A percentile compares a stretch with the other conserved stretches of the same genome.
Evolutionary conservation across 2,113 vertebrate genomes (phyloP).

Genomic region (Hypomesus transpacificus): DNA sequence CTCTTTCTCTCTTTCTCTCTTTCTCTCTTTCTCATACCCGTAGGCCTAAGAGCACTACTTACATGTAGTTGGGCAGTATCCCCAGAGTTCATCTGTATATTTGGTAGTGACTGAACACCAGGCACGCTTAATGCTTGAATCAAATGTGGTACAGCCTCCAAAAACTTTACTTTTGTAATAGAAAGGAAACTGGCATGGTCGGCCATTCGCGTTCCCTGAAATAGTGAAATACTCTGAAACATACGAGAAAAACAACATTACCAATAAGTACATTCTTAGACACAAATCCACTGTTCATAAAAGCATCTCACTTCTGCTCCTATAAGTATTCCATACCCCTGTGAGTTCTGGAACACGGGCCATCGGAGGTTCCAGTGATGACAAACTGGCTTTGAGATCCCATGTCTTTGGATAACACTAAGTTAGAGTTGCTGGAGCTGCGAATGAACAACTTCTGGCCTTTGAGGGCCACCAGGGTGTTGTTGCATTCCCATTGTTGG

Average conservation of each 20-base stretch:
- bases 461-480: conserved; percentile 80
- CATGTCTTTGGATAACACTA: conserved; percentile 75
- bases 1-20: no score
- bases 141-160: conserved; percentile 77
- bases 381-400: conserved; percentile 81
- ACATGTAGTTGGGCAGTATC: conserved; percentile 85
- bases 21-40: no score
- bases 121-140: conserved; percentile 63
- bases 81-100: conserved; percentile 77
- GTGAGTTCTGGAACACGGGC: conserved; percentile 80
- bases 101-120: conserved; percentile 84
- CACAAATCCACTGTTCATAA: neutral
- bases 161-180: conserved; percentile 81
- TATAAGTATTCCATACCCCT: conserved; percentile 76
- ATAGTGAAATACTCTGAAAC: conserved; percentile 80
- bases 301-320: neutral
- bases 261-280: neutral
- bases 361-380: conserved; percentile 77
- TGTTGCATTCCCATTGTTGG: conserved; percentile 90
- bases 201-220: conserved; percentile 83
- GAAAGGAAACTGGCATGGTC: conserved; percentile 88
- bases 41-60: conserved; percentile 49
- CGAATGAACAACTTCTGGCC: conserved; percentile 77
- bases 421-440: conserved; percentile 67
- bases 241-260: conserved; percentile 20